These are phyloP conservation scores for Rosalia funebris DNA, from an alignment of 2,888 invertebrate genomes.

Conservation along the genomic window DNA sequence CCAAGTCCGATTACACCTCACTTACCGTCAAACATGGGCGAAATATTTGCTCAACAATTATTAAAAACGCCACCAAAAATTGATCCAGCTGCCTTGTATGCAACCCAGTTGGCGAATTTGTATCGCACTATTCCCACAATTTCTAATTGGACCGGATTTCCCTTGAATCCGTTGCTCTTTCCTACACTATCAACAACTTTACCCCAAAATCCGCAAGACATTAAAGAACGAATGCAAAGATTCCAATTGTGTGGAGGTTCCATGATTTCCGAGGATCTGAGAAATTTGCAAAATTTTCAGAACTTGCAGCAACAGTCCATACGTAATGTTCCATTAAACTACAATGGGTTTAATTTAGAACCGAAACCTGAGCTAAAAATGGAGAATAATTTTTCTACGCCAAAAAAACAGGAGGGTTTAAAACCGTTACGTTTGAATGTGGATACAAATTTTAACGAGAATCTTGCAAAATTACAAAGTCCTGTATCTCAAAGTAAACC, in stretches of 20 bases:
- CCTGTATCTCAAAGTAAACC: constrained; percentile 65
- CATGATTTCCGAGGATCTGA: constrained; percentile 66
- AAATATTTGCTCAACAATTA: constrained; percentile 75
- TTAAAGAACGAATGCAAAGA: constrained; percentile 75
- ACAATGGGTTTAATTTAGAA: constrained; percentile 50
- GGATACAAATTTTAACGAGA: constrained; percentile 51
- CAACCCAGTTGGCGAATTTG: constrained; percentile 71
- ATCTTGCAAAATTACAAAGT: constrained; percentile 56
- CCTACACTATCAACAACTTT: constrained; percentile 67
- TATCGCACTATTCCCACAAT: constrained; percentile 66
- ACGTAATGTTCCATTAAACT: constrained; percentile 33
- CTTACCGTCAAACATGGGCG: constrained; percentile 47
- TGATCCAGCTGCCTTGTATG: constrained; percentile 71
- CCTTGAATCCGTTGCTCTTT: constrained; percentile 74
- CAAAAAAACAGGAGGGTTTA: constrained; percentile 64
- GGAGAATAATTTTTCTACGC: constrained; percentile 40
- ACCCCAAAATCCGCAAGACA: constrained; percentile 71
- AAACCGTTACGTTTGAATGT: constrained; percentile 65
- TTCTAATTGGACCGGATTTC: constrained; percentile 67
- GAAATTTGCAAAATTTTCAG: constrained; percentile 48
- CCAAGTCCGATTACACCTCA: constrained; percentile 36
- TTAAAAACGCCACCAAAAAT: constrained; percentile 72
- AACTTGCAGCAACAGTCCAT: constrained; percentile 36
- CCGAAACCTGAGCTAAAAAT: constrained; percentile 41
- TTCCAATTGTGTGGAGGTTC: constrained; percentile 78